Evolutionary conservation across 2,797 vertebrate species (phyloP).

Genomic region (Nasua narica): DNA sequence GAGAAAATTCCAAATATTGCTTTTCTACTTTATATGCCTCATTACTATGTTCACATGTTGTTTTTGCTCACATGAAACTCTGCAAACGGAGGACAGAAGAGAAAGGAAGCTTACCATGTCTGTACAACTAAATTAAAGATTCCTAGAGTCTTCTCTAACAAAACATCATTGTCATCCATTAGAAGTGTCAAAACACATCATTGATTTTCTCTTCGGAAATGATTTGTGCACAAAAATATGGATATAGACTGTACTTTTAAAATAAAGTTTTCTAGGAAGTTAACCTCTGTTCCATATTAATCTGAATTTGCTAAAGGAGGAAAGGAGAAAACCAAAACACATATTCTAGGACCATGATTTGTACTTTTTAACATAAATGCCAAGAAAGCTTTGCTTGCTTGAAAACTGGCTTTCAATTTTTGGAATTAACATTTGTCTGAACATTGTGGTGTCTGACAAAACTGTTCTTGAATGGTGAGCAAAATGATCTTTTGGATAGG

Average conservation of each 20-base stretch:
- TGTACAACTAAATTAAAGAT: neutral
- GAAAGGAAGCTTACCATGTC: neutral
- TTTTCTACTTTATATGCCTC: neutral
- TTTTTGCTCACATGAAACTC: neutral
- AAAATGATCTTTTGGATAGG: neutral
- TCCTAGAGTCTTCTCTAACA: neutral
- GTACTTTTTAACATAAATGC: neutral
- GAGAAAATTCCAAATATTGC: neutral
- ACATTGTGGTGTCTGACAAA: neutral
- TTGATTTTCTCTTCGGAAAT: neutral
- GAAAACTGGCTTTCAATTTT: neutral
- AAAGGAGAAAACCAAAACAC: neutral
- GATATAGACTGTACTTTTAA: neutral
- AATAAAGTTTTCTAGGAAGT: neutral
- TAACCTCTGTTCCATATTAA: neutral
- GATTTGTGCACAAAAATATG: neutral
- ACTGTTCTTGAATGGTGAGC: neutral
- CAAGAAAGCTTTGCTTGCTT: neutral
- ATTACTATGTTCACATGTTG: neutral
- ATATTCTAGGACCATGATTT: neutral
- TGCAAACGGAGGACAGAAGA: neutral
- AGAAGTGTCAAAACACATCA: neutral
- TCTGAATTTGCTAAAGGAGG: neutral
- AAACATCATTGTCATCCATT: neutral
- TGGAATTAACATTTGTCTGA: neutral